These are phyloP conservation scores for Perizoma affinitatum DNA, from an alignment of 2,888 invertebrate species.

Conservation along the genomic window DNA sequence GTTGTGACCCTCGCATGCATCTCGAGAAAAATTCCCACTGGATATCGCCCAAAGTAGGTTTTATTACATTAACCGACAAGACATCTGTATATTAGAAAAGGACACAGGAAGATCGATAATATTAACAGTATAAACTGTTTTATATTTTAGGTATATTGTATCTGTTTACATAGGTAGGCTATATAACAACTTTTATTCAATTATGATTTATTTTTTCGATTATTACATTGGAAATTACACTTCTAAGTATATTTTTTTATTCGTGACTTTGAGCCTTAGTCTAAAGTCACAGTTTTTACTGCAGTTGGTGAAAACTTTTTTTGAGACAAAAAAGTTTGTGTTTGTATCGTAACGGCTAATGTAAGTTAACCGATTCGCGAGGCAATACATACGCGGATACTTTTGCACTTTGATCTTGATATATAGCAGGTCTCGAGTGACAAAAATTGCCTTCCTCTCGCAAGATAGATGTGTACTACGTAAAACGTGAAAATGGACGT, in stretches of 20 bases:
- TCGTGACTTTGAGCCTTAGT: too few species aligned
- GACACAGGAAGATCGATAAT: neutral
- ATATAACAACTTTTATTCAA: too few species aligned
- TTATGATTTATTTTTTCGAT: too few species aligned
- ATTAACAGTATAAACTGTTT: too few species aligned
- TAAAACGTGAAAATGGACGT: slow-evolving; percentile 6
- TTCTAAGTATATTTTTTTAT: too few species aligned
- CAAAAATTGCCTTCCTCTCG: slow-evolving; percentile 24
- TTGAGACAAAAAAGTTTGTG: too few species aligned
- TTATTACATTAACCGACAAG: slow-evolving; percentile 7
- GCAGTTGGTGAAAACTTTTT: too few species aligned
- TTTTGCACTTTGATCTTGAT: slow-evolving; percentile 75
- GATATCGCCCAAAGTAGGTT: slow-evolving; percentile 1
- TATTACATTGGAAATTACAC: too few species aligned
- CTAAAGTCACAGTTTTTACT: too few species aligned
- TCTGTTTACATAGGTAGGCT: too few species aligned
- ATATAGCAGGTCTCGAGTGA: slow-evolving; percentile 50
- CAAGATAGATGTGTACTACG: slow-evolving; percentile 23
- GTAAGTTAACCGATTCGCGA: slow-evolving; percentile 42
- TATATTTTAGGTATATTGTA: too few species aligned
- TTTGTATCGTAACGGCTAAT: slow-evolving; percentile 6
- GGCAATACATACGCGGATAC: slow-evolving; percentile 68
- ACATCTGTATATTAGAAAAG: neutral
- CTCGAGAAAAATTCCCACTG: slow-evolving; percentile 18
- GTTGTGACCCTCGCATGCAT: slow-evolving; percentile 14